A percentile compares a stretch with the other conserved stretches of the same genome.
phyloP scores from a whole-genome alignment of 2,113 vertebrate species.

The Empidonax alnorum region DNA sequence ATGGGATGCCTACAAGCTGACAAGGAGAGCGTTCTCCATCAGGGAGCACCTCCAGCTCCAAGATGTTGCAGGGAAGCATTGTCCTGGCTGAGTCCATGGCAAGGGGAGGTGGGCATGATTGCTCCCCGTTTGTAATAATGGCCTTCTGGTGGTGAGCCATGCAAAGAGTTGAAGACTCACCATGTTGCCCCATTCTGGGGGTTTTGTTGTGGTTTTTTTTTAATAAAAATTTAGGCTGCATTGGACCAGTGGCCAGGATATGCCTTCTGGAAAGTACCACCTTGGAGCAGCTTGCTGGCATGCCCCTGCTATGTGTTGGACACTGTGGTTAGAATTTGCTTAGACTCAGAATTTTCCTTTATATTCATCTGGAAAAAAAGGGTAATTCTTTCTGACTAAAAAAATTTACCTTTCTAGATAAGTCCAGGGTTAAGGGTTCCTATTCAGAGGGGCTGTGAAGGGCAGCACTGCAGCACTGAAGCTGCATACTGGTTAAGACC shows the following conservation, averaged over 20 bases:
- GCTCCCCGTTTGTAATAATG: not conserved
- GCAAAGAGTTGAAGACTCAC: not conserved
- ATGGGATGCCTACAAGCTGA: rapidly evolving
- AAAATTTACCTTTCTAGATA: not conserved
- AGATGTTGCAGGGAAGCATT: not conserved
- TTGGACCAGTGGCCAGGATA: not conserved
- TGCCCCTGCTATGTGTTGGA: not conserved
- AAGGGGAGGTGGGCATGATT: rapidly evolving
- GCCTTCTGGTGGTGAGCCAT: not conserved
- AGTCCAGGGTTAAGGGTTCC: not conserved
- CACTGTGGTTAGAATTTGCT: not conserved
- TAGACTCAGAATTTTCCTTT: conserved; percentile 45
- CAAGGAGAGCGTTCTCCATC: not conserved
- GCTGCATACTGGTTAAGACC: not conserved
- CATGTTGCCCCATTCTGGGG: not conserved
- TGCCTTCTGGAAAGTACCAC: conserved; percentile 38
- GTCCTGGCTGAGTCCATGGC: not conserved
- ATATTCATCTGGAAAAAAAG: conserved; percentile 45
- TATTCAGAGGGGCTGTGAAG: not conserved
- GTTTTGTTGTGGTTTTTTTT: not conserved
- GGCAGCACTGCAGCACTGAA: not conserved
- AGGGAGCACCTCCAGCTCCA: not conserved
- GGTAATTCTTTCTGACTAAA: conserved; percentile 57
- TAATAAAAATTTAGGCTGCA: not conserved
- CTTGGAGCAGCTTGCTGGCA: not conserved